A percentile compares a stretch with the other conserved stretches of the same genome.
Evolutionary conservation across 53 echinoderm and acorn worm genomes (phyloP).

Genomic region (Echinarachnius parma): DNA sequence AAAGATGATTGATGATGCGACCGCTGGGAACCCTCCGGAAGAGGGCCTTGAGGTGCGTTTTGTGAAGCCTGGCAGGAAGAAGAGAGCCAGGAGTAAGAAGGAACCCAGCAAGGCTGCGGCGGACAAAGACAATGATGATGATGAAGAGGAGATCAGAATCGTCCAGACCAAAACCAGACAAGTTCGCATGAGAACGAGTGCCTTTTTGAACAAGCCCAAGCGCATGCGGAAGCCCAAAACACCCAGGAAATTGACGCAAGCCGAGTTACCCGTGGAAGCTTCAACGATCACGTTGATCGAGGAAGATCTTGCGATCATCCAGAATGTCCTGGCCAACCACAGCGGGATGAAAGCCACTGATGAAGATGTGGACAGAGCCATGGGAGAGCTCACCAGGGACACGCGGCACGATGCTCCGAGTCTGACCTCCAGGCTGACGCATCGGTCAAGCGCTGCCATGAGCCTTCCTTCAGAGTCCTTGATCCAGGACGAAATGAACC

Average conservation of each 20-base stretch:
- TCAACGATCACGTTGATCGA: constrained; percentile 29
- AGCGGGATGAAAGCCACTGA: neutral
- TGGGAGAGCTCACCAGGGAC: constrained; percentile 5
- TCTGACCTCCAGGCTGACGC: constrained; percentile 9
- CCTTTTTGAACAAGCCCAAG: constrained; percentile 55
- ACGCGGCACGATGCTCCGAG: neutral
- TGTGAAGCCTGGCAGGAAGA: neutral
- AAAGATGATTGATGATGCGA: constrained; percentile 7
- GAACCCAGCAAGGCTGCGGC: constrained; percentile 17
- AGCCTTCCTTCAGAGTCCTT: constrained; percentile 24
- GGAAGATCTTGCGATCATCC: constrained; percentile 37
- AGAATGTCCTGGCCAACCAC: constrained; percentile 30
- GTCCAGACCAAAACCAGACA: constrained; percentile 81
- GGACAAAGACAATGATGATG: constrained; percentile 26
- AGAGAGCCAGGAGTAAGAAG: constrained; percentile 28
- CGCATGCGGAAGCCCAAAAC: constrained; percentile 25
- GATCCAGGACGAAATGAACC: constrained; percentile 16
- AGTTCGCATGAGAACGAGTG: constrained; percentile 64
- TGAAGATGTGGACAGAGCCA: constrained; percentile 4
- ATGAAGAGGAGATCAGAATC: constrained; percentile 45
- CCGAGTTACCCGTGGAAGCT: neutral
- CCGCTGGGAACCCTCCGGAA: neutral
- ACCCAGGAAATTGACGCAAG: neutral
- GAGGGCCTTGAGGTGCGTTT: neutral
- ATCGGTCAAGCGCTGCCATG: constrained; percentile 14